These are phyloP conservation scores for Polypterus senegalus DNA, from an alignment of 2,113 vertebrate species.

Conservation along the genomic window DNA sequence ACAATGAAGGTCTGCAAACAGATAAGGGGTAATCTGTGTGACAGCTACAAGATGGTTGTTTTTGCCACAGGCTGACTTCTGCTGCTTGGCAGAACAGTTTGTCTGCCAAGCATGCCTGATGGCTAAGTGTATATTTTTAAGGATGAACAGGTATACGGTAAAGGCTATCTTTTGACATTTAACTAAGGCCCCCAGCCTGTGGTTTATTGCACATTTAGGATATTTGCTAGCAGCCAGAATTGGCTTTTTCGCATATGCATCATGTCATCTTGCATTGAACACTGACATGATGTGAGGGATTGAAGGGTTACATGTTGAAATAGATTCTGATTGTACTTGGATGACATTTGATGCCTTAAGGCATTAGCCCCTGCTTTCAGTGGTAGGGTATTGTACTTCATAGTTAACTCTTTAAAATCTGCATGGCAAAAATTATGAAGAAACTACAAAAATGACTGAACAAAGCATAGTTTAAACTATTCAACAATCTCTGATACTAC, in stretches of 20 bases:
- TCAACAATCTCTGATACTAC: no score
- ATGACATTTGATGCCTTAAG: conserved; percentile 48
- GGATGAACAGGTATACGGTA: conserved; percentile 81
- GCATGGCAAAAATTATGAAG: conserved; percentile 1
- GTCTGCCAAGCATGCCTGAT: conserved; percentile 67
- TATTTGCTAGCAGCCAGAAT: conserved; percentile 81
- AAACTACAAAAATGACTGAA: no score
- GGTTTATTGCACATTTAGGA: conserved; percentile 73
- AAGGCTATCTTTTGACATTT: conserved; percentile 90
- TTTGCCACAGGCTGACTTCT: conserved; percentile 62
- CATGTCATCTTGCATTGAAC: conserved; percentile 75
- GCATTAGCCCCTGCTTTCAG: conserved; percentile 52
- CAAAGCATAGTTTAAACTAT: no score
- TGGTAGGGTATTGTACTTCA: conserved; percentile 36
- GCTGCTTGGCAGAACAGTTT: conserved; percentile 45
- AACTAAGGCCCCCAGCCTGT: conserved; percentile 77
- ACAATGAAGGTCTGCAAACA: no score
- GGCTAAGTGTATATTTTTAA: conserved; percentile 76
- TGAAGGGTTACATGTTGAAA: conserved; percentile 58
- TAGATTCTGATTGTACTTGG: conserved; percentile 63
- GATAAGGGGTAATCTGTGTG: conserved; percentile 56
- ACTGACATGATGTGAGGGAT: conserved; percentile 45
- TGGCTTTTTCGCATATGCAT: conserved; percentile 96
- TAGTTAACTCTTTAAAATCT: conserved; percentile 38
- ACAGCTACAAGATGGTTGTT: conserved; percentile 78